Percentiles rank a stretch among this genome's conserved stretches.
Evolutionary conservation across 2,888 invertebrate species (phyloP).

Genomic region (Drosophila quinaria): DNA sequence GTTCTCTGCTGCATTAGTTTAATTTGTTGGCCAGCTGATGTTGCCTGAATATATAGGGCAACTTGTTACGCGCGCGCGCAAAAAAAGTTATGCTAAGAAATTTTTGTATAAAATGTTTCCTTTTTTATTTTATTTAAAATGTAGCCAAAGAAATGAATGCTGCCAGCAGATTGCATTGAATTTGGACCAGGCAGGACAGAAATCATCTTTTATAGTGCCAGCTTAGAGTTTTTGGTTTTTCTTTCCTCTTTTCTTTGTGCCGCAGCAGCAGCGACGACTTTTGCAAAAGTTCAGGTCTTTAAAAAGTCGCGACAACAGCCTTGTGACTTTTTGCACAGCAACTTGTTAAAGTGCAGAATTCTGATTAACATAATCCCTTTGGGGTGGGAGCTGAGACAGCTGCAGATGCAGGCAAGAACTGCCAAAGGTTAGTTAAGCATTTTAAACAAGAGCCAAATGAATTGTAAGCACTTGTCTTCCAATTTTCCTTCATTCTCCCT

Average conservation of each 20-base stretch:
- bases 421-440: conserved; percentile 78
- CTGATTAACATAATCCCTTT: conserved; percentile 77
- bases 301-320: conserved; percentile 58
- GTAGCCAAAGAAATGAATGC: conserved; percentile 28
- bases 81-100: conserved; percentile 67
- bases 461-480: conserved; percentile 73
- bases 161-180: conserved; percentile 74
- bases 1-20: conserved; percentile 63
- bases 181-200: conserved; percentile 37
- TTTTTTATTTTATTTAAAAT: conserved; percentile 50
- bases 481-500: not conserved
- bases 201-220: conserved; percentile 76
- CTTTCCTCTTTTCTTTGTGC: conserved; percentile 8
- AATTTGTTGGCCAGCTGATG: conserved; percentile 72
- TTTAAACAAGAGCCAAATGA: conserved; percentile 76
- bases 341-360: conserved; percentile 79
- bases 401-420: conserved; percentile 67
- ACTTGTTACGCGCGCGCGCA: conserved; percentile 68
- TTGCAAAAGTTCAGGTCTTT: conserved; percentile 55
- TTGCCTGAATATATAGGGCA: conserved; percentile 52
- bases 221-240: conserved; percentile 61
- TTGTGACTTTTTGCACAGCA: conserved; percentile 69
- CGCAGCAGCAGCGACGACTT: conserved; percentile 37
- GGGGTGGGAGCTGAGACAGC: conserved; percentile 53
- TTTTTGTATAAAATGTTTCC: conserved; percentile 57